phyloP scores from a whole-genome alignment of 2,888 invertebrate genomes.

The Cerastis leucographa region DNA sequence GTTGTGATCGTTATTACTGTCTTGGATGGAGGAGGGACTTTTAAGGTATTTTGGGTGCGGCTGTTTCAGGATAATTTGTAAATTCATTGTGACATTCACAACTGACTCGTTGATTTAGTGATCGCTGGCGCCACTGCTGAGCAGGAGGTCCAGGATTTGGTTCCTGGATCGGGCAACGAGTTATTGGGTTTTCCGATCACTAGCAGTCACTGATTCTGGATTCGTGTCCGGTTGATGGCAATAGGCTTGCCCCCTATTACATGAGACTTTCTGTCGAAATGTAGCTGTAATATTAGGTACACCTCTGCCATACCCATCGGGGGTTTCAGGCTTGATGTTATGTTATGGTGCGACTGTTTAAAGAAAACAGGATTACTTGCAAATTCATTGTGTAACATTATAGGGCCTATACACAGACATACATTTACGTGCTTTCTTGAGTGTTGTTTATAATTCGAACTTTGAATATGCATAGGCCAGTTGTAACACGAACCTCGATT shows the following conservation, averaged over 20 bases:
- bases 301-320: not conserved
- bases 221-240: not conserved
- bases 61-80: slow-evolving; percentile 1
- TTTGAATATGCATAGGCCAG: not conserved
- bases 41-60: not conserved
- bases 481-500: not conserved
- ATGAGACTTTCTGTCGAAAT: not conserved
- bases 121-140: not conserved
- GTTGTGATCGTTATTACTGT: slow-evolving; percentile 25
- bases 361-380: not conserved
- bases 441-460: not conserved
- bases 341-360: not conserved
- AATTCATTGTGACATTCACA: not conserved
- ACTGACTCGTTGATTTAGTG: not conserved
- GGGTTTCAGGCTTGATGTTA: not conserved
- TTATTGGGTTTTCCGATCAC: not conserved
- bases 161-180: not conserved
- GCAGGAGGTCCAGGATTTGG: not conserved
- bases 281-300: not conserved
- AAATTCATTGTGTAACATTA: not conserved
- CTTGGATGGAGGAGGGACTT: not conserved
- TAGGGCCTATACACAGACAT: not conserved
- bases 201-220: not conserved
- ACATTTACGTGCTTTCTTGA: not conserved
- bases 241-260: not conserved